Evolutionary conservation across 1,140 invertebrate genomes (phyloP).

Genomic region (Conus ventricosus): DNA sequence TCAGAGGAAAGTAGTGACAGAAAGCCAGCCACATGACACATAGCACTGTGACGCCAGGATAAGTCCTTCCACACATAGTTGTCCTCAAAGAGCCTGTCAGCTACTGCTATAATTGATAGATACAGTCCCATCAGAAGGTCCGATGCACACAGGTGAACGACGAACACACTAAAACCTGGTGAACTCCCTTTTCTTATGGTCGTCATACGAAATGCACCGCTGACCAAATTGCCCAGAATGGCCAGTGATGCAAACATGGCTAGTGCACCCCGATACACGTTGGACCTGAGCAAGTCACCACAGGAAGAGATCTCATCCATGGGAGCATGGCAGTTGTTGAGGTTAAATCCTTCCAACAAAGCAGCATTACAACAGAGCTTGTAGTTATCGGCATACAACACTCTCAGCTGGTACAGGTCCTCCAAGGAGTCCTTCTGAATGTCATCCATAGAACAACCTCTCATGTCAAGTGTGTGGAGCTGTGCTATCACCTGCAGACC

Average conservation of each 20-base stretch:
- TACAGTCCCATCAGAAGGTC: constrained; percentile 68
- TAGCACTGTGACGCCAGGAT: constrained; percentile 52
- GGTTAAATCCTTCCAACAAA: background rate
- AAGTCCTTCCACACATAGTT: constrained; percentile 54
- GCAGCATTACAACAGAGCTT: constrained; percentile 48
- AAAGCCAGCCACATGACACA: constrained; percentile 60
- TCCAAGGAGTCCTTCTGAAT: constrained; percentile 35
- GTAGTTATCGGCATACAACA: constrained; percentile 43
- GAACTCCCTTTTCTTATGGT: constrained; percentile 18
- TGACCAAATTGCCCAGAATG: constrained; percentile 50
- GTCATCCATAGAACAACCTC: constrained; percentile 26
- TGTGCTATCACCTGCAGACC: background rate
- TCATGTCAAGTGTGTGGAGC: constrained; percentile 14
- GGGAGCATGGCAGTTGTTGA: constrained; percentile 40
- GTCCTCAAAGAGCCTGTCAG: constrained; percentile 55
- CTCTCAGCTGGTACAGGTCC: background rate
- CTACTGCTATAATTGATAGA: constrained; percentile 58
- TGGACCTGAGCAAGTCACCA: constrained; percentile 44
- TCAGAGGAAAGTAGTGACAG: constrained; percentile 59
- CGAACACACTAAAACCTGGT: constrained; percentile 41
- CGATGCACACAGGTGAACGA: constrained; percentile 59
- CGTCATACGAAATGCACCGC: constrained; percentile 46
- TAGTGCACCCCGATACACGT: constrained; percentile 39
- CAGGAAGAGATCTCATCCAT: constrained; percentile 55
- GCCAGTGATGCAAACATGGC: constrained; percentile 49